Evolutionary conservation across 2,888 invertebrate genomes (phyloP).

Genomic region (Nymphalis urticae): DNA sequence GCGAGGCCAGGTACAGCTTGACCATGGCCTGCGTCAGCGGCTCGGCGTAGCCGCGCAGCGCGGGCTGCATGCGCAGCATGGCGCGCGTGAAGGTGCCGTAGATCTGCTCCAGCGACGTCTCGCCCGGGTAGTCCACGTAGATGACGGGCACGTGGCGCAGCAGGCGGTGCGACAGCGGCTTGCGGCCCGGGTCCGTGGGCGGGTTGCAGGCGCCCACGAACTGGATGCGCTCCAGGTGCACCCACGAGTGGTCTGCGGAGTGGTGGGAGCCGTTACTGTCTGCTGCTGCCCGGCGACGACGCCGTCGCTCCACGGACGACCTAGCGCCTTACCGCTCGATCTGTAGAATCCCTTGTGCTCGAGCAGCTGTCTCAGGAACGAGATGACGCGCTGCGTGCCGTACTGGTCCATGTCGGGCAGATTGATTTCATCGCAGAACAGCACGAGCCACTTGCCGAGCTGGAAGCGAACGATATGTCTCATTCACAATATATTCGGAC

Average conservation of each 20-base stretch:
- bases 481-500: not conserved
- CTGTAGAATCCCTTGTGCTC: slow-evolving; percentile 97
- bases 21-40: slow-evolving; percentile 99
- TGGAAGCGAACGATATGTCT: slow-evolving; percentile 56
- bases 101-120: slow-evolving; percentile 98
- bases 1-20: slow-evolving; percentile 97
- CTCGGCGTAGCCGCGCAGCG: slow-evolving; percentile 95
- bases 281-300: too few species aligned
- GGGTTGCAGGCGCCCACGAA: slow-evolving; percentile 99
- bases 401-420: slow-evolving; percentile 99
- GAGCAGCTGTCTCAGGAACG: slow-evolving; percentile 97
- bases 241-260: slow-evolving; percentile 95
- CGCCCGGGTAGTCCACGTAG: slow-evolving; percentile 99
- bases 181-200: slow-evolving; percentile 99
- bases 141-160: slow-evolving; percentile 98
- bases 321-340: slow-evolving; percentile 78
- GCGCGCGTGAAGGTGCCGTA: slow-evolving; percentile 99
- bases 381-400: slow-evolving; percentile 98
- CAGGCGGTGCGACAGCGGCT: slow-evolving; percentile 94
- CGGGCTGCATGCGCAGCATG: slow-evolving; percentile 96
- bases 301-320: too few species aligned
- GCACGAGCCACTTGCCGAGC: slow-evolving; percentile 98
- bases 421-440: slow-evolving; percentile 99
- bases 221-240: slow-evolving; percentile 97
- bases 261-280: too few species aligned